Evolutionary conservation across 2,113 vertebrate genomes (phyloP), one percentile per base, ranked within the genome.

Genomic region (Osmerus eperlanus): DNA sequence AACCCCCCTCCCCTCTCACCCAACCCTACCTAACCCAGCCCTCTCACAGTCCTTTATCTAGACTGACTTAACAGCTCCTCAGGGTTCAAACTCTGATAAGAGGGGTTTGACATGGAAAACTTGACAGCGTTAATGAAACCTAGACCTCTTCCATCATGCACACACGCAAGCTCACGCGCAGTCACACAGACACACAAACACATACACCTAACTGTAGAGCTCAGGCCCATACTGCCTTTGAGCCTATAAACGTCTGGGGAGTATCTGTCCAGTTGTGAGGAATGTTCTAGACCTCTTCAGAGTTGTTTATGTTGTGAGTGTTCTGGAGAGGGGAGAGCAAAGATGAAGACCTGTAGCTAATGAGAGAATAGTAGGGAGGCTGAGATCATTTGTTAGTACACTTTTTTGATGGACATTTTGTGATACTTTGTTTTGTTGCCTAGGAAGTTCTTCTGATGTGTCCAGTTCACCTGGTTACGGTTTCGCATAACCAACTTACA

Each of bases 21-120:
- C 64, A 21, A 25, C 71, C 65, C 54, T 11, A 67, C 21, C 55
- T n/a, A n/a, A 18, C 56, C 54, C 69, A 47, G 51, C 55, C 72
- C 25, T 71, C 84, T 77, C 58, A 6, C 18, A 8, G 73, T 36
- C 18, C 75, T 72, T 85, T 85, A 89, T 87, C 85, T 77, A 71
- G 55, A n/a, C 61, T 72, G 70, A 72, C 82, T 81, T 53, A 68
- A 83, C 68, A 65, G 66, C 21, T 32, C 54, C 19, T 62, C 23
- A 14, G 67, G 70, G 71, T n/a, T 62, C 7, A 78, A 74, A 63
- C 21, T 18, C 7, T 76, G 73, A 61, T 55, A 82, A 80, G 83
- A 78, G 19, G 28, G 7, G 29, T 55, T 51, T 4, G 47, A 75
- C 53, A 65, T 51, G 6, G 73, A 78, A 76, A 80, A 47, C 59